Conservation (phyloP, 2,797 vertebrate genomes). For the Tenualosa ilisha region DNA sequence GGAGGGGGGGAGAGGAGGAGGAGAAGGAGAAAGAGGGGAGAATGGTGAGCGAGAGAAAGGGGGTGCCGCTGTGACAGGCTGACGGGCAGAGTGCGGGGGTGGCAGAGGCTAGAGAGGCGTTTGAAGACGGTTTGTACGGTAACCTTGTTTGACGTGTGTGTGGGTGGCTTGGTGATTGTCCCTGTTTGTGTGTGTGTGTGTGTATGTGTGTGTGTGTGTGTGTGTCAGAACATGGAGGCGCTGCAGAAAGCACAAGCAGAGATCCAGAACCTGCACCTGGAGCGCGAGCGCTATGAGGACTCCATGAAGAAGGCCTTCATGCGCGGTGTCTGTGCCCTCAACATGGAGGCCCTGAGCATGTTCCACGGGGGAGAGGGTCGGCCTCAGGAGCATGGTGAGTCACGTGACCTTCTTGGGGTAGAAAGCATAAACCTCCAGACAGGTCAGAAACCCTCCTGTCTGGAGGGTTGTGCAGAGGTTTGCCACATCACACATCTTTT, state of each 20-base stretch:
- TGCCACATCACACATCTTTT: background rate
- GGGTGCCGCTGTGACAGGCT: conserved; percentile 1
- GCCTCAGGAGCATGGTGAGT: conserved; percentile 63
- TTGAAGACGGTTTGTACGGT: conserved; percentile 20
- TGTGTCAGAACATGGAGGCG: conserved; percentile 74
- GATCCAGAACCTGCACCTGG: conserved; percentile 80
- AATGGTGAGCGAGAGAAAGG: background rate
- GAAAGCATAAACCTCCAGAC: too few relatives aligned
- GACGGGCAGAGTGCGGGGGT: conserved; percentile 18
- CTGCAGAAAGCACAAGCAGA: conserved; percentile 83
- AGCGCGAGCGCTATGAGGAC: conserved; percentile 88
- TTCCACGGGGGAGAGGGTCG: conserved; percentile 81
- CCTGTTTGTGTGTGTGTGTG: background rate
- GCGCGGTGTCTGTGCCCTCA: conserved; percentile 95
- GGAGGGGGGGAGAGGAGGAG: too few relatives aligned
- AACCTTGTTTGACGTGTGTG: conserved; percentile 17
- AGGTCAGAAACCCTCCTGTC: background rate
- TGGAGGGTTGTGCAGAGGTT: background rate
- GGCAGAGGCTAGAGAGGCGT: conserved; percentile 7
- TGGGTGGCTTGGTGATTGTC: conserved; percentile 9
- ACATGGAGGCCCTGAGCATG: conserved; percentile 94
- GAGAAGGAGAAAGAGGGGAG: background rate
- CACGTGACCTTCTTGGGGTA: background rate
- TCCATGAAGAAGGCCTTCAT: conserved; percentile 98
- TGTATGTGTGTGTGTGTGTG: background rate